A percentile compares a stretch with the other conserved stretches of the same genome.
These are phyloP conservation scores for Centropristis striata DNA, from an alignment of 2,113 vertebrate species.

Conservation along the genomic window DNA sequence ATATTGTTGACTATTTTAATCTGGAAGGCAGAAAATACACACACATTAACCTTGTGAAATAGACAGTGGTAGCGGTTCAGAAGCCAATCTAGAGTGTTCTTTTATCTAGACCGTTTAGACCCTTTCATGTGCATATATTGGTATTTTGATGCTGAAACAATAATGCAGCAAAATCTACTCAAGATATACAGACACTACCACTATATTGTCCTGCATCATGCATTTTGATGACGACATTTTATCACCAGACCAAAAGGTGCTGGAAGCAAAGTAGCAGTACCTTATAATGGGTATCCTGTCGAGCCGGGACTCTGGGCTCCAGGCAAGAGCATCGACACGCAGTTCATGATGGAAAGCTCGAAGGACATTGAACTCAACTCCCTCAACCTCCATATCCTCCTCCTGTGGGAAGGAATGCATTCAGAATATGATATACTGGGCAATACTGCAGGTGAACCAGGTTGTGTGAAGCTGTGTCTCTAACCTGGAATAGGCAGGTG, in stretches of 20 bases:
- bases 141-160: neutral
- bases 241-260: neutral
- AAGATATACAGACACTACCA: neutral
- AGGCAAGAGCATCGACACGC: constrained; percentile 91
- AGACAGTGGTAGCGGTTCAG: neutral
- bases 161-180: neutral
- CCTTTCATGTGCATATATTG: neutral
- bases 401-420: constrained; percentile 83
- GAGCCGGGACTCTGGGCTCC: constrained; percentile 95
- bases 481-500: constrained; percentile 93
- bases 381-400: constrained; percentile 91
- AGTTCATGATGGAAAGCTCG: constrained; percentile 91
- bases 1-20: neutral
- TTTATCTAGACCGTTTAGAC: neutral
- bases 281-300: constrained; percentile 90
- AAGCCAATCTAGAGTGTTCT: neutral
- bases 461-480: constrained; percentile 4
- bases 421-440: neutral
- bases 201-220: neutral
- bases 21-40: neutral
- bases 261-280: constrained; percentile 73
- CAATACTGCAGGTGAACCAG: neutral
- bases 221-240: neutral
- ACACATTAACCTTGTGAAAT: neutral
- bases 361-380: constrained; percentile 91